Base-by-base conservation (phyloP, 2,113 vertebrate species). In the Scomber colias region DNA sequence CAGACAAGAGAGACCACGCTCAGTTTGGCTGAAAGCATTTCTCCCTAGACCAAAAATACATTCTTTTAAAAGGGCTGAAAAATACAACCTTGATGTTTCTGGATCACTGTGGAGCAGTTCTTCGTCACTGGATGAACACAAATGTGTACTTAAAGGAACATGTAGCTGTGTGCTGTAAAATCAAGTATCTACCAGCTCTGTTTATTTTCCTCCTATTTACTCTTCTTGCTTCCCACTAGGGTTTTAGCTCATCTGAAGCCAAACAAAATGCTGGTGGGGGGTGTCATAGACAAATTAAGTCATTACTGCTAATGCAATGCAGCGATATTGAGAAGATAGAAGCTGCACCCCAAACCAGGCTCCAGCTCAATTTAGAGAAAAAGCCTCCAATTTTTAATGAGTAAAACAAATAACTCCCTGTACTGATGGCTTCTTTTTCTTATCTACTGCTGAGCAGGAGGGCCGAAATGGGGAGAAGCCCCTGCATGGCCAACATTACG, bases 251-350 rank as follows among this genome's bases (percentile, higher is more conserved):
- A 89, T 91, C 70, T 64, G 84, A 30, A 82, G 82, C 60, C 76
- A 85, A 78, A 83, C 72, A 86, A 78, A 87, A 70, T 40, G 62
- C 81, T 53, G 50, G 88, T 56, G 60, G 88, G 85, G 88, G 89
- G 87, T 90, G 89, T 93, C 82, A 77, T 51, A 91, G 85, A 92
- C 87, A 92, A 88, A 95, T 94, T 90, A 93, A 93, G 91, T 87
- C 90, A 93, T 90, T 92, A 90, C 68, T 57, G 81, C 87, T 90
- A 94, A 93, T 89, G 89, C 86, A 87, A 86, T 86, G 86, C 67
- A 51, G 75, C 31, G 84, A 92, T 91, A 81, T 87, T 80, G 76
- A 92, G 86, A 71, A 75, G 83, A 92, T 89, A 87, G 75, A 83
- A 68, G 77, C 71, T 11, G 67, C 71, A 84, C 69, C 72, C 74